Conservation (phyloP, 2,888 invertebrate species). For the Agriopis aurantiaria region DNA sequence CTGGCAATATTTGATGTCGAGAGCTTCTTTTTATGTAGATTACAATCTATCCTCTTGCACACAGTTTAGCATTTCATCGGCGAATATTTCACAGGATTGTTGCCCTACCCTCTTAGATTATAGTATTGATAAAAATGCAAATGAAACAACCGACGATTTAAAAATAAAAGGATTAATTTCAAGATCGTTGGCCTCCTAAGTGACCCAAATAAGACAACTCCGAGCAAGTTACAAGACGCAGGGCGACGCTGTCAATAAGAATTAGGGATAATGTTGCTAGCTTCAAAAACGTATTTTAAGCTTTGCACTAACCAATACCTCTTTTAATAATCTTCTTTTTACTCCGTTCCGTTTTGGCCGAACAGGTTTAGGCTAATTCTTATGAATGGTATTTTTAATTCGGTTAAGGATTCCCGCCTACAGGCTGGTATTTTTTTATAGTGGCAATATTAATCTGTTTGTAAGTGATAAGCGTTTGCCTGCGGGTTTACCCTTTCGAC, state of each 20-base stretch:
- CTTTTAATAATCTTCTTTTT: slow-evolving; percentile 34
- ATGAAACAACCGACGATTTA: slow-evolving; percentile 74
- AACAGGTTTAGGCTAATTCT: slow-evolving; percentile 47
- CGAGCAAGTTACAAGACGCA: slow-evolving; percentile 57
- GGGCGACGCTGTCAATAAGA: slow-evolving; percentile 76
- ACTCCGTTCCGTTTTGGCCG: slow-evolving; percentile 31
- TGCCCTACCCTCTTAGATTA: slow-evolving; percentile 76
- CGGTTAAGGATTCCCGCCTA: slow-evolving; percentile 47
- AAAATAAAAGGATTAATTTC: slow-evolving; percentile 76
- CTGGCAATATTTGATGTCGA: slow-evolving; percentile 49
- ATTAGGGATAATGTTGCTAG: slow-evolving; percentile 79
- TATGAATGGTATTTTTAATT: slow-evolving; percentile 50
- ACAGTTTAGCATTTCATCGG: slow-evolving; percentile 76
- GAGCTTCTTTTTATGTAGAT: slow-evolving; percentile 52
- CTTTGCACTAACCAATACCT: slow-evolving; percentile 46
- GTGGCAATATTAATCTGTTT: slow-evolving; percentile 47
- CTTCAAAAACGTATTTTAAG: slow-evolving; percentile 57
- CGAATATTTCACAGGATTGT: slow-evolving; percentile 79
- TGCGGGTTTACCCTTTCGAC: slow-evolving; percentile 38
- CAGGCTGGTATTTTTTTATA: slow-evolving; percentile 42
- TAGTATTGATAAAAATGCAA: slow-evolving; percentile 81
- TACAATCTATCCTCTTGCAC: slow-evolving; percentile 62
- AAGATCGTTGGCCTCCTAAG: slow-evolving; percentile 76
- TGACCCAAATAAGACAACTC: slow-evolving; percentile 83
- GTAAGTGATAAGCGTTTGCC: slow-evolving; percentile 46